Base-by-base conservation (phyloP, 2,113 vertebrate genomes). In the Regulus satrapa region DNA sequence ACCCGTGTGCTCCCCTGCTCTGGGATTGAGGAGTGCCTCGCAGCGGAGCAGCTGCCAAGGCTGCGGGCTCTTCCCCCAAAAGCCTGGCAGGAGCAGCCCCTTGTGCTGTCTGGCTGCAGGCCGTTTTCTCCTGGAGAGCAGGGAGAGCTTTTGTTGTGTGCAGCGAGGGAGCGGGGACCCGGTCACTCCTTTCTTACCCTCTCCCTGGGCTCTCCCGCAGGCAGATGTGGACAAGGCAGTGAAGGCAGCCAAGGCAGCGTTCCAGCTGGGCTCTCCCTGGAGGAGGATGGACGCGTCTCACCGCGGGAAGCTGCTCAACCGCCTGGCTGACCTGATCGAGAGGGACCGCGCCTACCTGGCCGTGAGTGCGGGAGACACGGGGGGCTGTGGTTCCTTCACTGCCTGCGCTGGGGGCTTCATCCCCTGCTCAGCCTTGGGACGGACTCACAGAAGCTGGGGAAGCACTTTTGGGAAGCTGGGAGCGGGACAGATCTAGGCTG, bases 241-340 rank as follows among this genome's bases (percentile, higher is more conserved):
- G 18, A 97, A 98, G 83, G 99, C 99, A 16, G 99, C 99, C 40
- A 97, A 78, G 49, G 95, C 98, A 3, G 99, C 99, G 6, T 99
- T 99, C 95, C 98, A 94, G 90, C 93, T 99, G 81, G 99, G 99
- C 36, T 99, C 99, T 1, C 99, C 99, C 14, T 99, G 99, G 99
- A 98, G 99, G 92, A 98, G 98, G 78, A 99, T 98, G 99, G 99
- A 99, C 1, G 99, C 99, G 1, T 99, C 99, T 0, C 95, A 99
- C 1, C 98, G 99, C 2, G 99, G 99, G 55, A 96, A 98, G 46
- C 98, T 99, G 38, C 96, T 99, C 80, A 88, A 94, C 94, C 98
- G 98, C 3, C 68, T 99, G 25, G 99, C 99, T 0, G 98, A 99
- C 81, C 98, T 99, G 84, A 98, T 99, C 2, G 99, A 99, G 97